Evolutionary conservation across 2,113 vertebrate species (phyloP).

Genomic region (Phalacrocorax carbo): DNA sequence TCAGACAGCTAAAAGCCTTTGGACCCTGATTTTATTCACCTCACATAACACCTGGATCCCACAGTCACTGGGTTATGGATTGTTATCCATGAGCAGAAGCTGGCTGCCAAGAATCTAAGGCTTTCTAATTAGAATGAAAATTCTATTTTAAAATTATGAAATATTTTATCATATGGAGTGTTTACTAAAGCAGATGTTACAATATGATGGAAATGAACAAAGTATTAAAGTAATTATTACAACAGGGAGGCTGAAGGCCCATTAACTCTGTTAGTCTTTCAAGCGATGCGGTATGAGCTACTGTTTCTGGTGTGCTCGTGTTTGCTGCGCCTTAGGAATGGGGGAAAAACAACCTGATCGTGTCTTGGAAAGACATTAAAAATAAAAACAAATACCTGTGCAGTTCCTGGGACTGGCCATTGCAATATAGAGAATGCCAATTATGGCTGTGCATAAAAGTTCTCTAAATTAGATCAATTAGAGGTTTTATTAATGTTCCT

Average conservation of each 20-base stretch:
- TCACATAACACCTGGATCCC: neutral
- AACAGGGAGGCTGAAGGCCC: neutral
- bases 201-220: neutral
- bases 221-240: neutral
- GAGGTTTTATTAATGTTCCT: neutral
- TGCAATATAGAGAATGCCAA: neutral
- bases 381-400: neutral
- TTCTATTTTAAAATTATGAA: neutral
- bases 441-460: neutral
- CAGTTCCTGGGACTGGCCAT: neutral
- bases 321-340: neutral
- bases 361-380: neutral
- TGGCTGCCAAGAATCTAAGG: neutral
- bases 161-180: neutral
- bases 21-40: neutral
- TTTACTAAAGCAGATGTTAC: conserved; percentile 22
- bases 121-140: conserved; percentile 9
- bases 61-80: neutral
- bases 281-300: neutral
- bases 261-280: neutral
- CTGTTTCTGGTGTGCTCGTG: neutral
- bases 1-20: neutral
- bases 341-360: neutral
- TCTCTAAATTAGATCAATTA: neutral
- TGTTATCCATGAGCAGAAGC: neutral